phyloP scores from a whole-genome alignment of 2,888 invertebrate genomes.

The Pandemis cinnamomeana region DNA sequence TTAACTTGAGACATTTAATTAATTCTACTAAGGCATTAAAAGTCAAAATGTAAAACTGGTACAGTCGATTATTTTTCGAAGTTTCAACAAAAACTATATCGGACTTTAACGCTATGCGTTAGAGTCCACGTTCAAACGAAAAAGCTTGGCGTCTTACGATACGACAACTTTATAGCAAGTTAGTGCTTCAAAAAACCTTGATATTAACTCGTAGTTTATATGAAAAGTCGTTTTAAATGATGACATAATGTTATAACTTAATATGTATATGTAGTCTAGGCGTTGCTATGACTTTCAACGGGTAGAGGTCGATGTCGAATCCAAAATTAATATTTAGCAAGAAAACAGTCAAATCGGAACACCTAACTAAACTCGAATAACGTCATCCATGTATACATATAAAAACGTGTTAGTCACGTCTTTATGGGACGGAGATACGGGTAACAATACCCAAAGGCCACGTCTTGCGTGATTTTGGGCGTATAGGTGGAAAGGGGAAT shows the following conservation, averaged over 20 bases:
- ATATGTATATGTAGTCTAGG: neutral
- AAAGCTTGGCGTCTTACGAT: slow-evolving; percentile 4
- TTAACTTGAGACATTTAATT: too few species aligned
- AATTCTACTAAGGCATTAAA: too few species aligned
- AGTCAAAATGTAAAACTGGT: neutral
- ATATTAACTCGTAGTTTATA: slow-evolving; percentile 38
- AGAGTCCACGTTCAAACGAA: neutral
- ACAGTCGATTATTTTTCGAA: neutral
- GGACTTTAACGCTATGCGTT: neutral
- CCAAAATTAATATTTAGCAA: neutral
- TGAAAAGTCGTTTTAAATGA: slow-evolving; percentile 30
- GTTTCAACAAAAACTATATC: neutral
- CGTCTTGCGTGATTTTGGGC: too few species aligned
- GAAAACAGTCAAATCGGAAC: too few species aligned
- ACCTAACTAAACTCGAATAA: too few species aligned
- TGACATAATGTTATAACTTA: slow-evolving; percentile 38
- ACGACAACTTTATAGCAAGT: slow-evolving; percentile 11
- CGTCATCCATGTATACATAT: too few species aligned
- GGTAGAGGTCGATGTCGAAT: neutral
- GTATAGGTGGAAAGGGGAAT: too few species aligned
- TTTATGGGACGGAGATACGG: too few species aligned
- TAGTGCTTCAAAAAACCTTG: slow-evolving; percentile 32
- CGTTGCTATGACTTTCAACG: neutral
- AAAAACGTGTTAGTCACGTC: too few species aligned
- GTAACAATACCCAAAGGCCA: too few species aligned